Conservation (phyloP, 2,888 invertebrate species). For the Agonopterix heracliana region DNA sequence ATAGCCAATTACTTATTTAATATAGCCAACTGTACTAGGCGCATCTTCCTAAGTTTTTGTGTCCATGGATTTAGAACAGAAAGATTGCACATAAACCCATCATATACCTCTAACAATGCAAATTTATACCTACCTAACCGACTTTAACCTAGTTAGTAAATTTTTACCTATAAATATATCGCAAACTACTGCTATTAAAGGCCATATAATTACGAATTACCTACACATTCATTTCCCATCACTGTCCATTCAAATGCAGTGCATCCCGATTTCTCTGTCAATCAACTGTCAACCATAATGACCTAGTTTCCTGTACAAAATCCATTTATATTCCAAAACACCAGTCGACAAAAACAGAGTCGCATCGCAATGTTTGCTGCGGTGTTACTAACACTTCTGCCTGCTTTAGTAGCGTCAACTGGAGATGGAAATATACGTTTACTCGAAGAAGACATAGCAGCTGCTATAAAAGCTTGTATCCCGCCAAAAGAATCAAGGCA, state of each 20-base stretch:
- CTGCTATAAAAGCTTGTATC: conserved; percentile 48
- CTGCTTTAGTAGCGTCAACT: conserved; percentile 34
- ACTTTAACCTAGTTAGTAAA: too few relatives aligned
- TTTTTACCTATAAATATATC: too few relatives aligned
- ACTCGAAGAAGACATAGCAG: conserved; percentile 56
- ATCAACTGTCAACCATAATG: conserved; percentile 44
- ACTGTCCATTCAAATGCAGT: conserved; percentile 3
- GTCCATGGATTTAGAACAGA: too few relatives aligned
- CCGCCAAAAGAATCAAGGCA: conserved; percentile 16
- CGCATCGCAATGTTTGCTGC: conserved; percentile 32
- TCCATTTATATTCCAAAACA: conserved; percentile 29
- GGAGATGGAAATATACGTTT: conserved; percentile 61
- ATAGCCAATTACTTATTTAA: too few relatives aligned
- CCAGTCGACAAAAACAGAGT: conserved; percentile 15
- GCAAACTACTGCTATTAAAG: too few relatives aligned
- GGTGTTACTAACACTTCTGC: conserved; percentile 33
- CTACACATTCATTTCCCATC: conserved; percentile 4
- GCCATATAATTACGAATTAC: too few relatives aligned
- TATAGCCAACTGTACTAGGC: too few relatives aligned
- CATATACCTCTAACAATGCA: too few relatives aligned
- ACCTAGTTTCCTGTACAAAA: conserved; percentile 40
- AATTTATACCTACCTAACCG: too few relatives aligned
- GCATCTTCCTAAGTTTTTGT: too few relatives aligned
- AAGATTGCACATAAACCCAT: too few relatives aligned
- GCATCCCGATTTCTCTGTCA: conserved; percentile 17